A percentile compares a stretch with the other conserved stretches of the same genome.
phyloP scores from a whole-genome alignment of 2,797 vertebrate species.

The Sylvia borin region DNA sequence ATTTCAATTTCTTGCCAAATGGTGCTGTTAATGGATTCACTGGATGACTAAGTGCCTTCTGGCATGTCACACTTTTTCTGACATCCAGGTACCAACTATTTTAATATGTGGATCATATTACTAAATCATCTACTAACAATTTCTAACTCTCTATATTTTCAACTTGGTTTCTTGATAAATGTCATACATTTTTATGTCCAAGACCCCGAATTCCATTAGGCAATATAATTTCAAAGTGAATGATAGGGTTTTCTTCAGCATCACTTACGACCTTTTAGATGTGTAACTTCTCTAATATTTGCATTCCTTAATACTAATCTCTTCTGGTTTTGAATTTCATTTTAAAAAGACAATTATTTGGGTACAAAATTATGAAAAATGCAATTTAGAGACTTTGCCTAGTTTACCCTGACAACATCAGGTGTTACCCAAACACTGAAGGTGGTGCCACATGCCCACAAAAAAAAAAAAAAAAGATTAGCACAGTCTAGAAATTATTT shows the following conservation, averaged over 20 bases:
- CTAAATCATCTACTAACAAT: background rate
- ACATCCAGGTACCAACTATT: background rate
- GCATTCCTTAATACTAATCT: background rate
- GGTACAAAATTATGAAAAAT: background rate
- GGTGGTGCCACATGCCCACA: background rate
- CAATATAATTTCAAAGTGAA: background rate
- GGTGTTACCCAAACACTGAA: accelerated
- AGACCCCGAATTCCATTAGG: background rate
- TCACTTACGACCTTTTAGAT: background rate
- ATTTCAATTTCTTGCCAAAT: background rate
- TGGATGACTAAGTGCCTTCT: background rate
- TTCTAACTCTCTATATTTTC: background rate
- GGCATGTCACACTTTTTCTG: background rate
- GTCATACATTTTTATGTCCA: background rate
- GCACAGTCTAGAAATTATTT: background rate
- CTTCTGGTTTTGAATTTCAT: background rate
- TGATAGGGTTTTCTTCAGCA: accelerated
- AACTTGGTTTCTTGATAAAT: background rate
- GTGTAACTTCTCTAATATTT: background rate
- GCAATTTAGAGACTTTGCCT: background rate
- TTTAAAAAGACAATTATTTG: background rate
- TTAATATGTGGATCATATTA: background rate
- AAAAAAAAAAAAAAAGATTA: background rate
- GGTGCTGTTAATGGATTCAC: background rate
- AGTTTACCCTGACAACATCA: background rate